Conservation (phyloP, 1,140 invertebrate species). For the Campoletis sonorensis region DNA sequence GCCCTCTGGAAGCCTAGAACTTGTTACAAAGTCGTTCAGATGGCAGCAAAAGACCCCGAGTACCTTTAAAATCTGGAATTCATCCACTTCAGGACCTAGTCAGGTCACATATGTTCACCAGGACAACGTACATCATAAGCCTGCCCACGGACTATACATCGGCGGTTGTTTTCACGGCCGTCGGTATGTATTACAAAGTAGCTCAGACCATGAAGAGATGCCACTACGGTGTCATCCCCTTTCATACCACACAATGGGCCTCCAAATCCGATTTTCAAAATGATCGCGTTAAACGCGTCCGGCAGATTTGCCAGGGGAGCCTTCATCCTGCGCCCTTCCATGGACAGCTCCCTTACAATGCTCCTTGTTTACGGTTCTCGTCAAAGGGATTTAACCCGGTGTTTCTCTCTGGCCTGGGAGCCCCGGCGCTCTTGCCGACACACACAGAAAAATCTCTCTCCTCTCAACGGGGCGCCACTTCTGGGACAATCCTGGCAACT, state of each 20-base stretch:
- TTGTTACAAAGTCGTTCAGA: too few species aligned
- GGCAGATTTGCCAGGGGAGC: slow-evolving; percentile 52
- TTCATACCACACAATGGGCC: slow-evolving; percentile 61
- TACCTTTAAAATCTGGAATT: too few species aligned
- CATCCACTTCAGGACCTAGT: too few species aligned
- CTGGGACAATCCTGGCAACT: slow-evolving; percentile 21
- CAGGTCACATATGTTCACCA: too few species aligned
- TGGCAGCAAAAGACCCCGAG: too few species aligned
- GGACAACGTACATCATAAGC: too few species aligned
- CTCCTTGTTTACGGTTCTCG: slow-evolving; percentile 63
- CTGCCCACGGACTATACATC: neutral
- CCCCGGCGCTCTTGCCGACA: slow-evolving; percentile 38
- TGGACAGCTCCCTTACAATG: slow-evolving; percentile 53
- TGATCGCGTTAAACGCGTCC: slow-evolving; percentile 70
- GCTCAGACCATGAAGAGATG: slow-evolving; percentile 52
- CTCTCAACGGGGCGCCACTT: slow-evolving; percentile 14
- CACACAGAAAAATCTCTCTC: slow-evolving; percentile 8
- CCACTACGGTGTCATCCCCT: slow-evolving; percentile 62
- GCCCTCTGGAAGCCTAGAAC: too few species aligned
- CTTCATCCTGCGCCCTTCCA: neutral
- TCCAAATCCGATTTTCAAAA: slow-evolving; percentile 69
- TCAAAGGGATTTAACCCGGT: slow-evolving; percentile 61
- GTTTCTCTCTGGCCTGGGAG: slow-evolving; percentile 46
- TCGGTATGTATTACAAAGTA: slow-evolving; percentile 66
- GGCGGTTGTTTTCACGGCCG: slow-evolving; percentile 37